Base-by-base conservation (phyloP, 1,140 invertebrate genomes). In the Drosophila mayri region DNA sequence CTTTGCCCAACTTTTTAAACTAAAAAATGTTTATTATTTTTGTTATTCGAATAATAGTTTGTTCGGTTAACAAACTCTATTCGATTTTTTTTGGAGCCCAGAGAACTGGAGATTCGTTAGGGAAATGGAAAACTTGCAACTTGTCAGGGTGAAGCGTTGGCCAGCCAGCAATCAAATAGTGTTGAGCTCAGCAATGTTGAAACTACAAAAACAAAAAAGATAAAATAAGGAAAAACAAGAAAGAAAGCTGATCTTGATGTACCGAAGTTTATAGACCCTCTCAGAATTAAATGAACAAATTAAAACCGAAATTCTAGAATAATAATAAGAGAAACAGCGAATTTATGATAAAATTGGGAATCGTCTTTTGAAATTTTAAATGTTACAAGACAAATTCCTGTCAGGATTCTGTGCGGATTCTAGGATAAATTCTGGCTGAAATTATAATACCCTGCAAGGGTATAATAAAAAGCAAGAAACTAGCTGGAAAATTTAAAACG, bases 81-180 rank as follows among this genome's bases (percentile, higher is more conserved):
- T 11, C 30, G 12, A 8, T 57, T 5, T 32, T 49, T 3, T 41
- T 18, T 20, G 37, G 37, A 49, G 14, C 35, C 44, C 30, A 32
- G 16, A 57, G 12, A 49, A 44, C n/a, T 28, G 3, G 9, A 40
- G 25, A 30, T 59, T 40, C 16, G 35, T 52, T 54, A 74, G 71
- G 70, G 47, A 49, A 74, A 37, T 52, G 66, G 57, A 59, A 59
- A 70, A 71, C 49, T 58, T 58, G 49, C 61, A 66, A 67, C 73
- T 76, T 67, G 62, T 76, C 62, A 76, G 57, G 14, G 49, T 54
- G 65, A 77, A 43, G 65, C 50, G 57, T 78, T 50, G 50, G 52
- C 38, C 63, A 47, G 68, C 64, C 80, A 75, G 57, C 80, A 88
- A 84, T 88, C 80, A 71, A 90, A 90, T 84, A 67, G 25, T 59